A percentile compares a stretch with the other conserved stretches of the same genome.
Conservation (phyloP, 2,797 vertebrate genomes). For the Amblyopsis hoosieri region DNA sequence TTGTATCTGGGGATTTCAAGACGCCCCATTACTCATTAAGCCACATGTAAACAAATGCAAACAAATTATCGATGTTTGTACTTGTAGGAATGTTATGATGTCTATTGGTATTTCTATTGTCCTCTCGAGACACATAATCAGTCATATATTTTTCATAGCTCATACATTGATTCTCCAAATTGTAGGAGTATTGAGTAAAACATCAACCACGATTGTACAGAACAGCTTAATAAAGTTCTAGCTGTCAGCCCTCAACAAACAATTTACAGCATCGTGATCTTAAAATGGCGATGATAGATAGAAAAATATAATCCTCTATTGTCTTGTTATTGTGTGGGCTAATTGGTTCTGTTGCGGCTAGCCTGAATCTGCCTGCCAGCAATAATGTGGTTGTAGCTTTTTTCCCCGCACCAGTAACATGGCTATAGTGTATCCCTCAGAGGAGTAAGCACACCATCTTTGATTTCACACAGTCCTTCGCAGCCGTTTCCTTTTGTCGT, state of each 20-base stretch:
- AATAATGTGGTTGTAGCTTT: background rate
- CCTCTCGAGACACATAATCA: no score
- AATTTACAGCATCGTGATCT: background rate
- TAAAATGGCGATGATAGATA: background rate
- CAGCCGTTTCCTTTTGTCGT: background rate
- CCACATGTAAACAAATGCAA: background rate
- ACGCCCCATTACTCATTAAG: background rate
- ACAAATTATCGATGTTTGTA: background rate
- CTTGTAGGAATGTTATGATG: no score
- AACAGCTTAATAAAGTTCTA: no score
- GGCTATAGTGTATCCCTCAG: constrained; percentile 5
- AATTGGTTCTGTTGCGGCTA: constrained; percentile 3
- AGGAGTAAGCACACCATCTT: constrained; percentile 9
- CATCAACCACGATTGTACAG: no score
- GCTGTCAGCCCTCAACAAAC: no score
- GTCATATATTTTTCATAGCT: no score
- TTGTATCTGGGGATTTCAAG: background rate
- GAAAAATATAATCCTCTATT: no score
- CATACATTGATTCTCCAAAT: no score
- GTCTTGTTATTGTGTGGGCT: background rate
- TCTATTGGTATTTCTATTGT: no score
- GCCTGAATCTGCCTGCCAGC: background rate
- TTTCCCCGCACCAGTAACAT: background rate
- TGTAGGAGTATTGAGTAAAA: no score
- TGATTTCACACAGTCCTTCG: constrained; percentile 14